Evolutionary conservation across 1,140 invertebrate genomes (phyloP).

Genomic region (Dendroctonus ponderosae): DNA sequence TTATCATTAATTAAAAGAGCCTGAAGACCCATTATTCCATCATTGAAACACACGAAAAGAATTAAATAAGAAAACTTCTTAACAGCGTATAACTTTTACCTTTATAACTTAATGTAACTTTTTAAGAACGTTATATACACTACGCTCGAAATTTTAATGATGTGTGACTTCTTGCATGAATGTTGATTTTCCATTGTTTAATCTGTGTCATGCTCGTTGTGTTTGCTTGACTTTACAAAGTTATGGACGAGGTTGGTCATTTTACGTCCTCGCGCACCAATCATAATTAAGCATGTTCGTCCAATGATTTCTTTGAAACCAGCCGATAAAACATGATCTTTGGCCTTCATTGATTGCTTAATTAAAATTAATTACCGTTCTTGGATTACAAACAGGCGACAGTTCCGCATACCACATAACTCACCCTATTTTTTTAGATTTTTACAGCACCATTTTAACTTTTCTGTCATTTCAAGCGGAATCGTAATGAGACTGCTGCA

Average conservation of each 20-base stretch:
- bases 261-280: constrained; percentile 11
- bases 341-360: too few species aligned
- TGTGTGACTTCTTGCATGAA: constrained; percentile 30
- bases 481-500: too few species aligned
- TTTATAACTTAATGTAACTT: constrained; percentile 9
- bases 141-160: constrained; percentile 21
- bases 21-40: too few species aligned
- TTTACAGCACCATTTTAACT: too few species aligned
- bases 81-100: not conserved
- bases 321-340: too few species aligned
- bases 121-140: constrained; percentile 7
- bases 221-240: constrained; percentile 27
- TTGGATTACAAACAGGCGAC: too few species aligned
- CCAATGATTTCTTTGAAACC: not conserved
- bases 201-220: constrained; percentile 28
- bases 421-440: too few species aligned
- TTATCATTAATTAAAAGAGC: not conserved
- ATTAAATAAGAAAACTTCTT: not conserved
- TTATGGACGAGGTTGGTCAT: constrained; percentile 21
- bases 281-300: constrained; percentile 8
- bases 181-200: constrained; percentile 35
- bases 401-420: too few species aligned
- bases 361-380: too few species aligned
- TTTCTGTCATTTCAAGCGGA: too few species aligned
- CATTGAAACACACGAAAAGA: not conserved